These are phyloP conservation scores for Synanceia verrucosa DNA, from an alignment of 2,797 vertebrate species.

Conservation along the genomic window DNA sequence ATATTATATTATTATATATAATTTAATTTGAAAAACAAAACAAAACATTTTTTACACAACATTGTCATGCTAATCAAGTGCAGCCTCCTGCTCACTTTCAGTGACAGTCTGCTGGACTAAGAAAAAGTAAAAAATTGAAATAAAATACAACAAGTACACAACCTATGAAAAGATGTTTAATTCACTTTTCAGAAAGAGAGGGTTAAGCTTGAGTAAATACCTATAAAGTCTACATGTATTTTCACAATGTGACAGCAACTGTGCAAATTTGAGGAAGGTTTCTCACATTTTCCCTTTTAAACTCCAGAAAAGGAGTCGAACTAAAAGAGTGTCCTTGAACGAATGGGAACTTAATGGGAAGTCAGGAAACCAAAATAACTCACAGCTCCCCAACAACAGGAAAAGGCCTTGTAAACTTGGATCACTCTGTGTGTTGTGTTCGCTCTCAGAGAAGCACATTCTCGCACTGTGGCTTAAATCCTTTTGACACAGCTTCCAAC, in stretches of 20 bases:
- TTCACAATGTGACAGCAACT: neutral
- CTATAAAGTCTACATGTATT: neutral
- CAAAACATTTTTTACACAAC: neutral
- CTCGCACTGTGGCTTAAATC: neutral
- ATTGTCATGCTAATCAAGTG: neutral
- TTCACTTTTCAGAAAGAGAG: neutral
- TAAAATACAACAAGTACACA: too few relatives aligned
- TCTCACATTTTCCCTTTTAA: constrained; percentile 37
- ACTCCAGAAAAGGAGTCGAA: constrained; percentile 10
- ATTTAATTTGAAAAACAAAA: too few relatives aligned
- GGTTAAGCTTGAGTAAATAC: neutral
- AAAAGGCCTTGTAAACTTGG: constrained; percentile 52
- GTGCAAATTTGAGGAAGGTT: constrained; percentile 11
- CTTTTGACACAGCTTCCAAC: neutral
- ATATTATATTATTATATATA: too few relatives aligned
- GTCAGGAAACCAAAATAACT: constrained; percentile 44
- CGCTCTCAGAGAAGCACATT: constrained; percentile 21
- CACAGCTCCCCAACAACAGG: constrained; percentile 56
- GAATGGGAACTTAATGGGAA: constrained; percentile 42
- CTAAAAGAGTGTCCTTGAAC: constrained; percentile 40
- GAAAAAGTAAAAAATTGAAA: neutral
- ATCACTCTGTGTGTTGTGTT: constrained; percentile 12
- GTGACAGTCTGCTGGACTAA: neutral
- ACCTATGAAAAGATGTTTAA: neutral
- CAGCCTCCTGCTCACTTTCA: neutral